Conservation (phyloP, 2,113 vertebrate species). For the Ictalurus furcatus region DNA sequence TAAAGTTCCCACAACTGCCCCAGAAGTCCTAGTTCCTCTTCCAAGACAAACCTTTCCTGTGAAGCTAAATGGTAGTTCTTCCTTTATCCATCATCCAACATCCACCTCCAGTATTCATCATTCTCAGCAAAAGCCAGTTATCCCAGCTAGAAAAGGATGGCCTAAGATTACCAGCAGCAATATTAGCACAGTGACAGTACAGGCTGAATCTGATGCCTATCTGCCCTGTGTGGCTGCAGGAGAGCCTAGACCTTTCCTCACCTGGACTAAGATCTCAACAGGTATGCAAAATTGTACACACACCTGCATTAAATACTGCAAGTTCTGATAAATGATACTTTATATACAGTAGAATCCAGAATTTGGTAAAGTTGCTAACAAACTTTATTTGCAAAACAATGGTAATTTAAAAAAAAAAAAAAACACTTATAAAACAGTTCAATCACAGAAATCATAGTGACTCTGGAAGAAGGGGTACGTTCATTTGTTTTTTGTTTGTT, state of each 20-base stretch:
- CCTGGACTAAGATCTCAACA: slow-evolving; percentile 87
- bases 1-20: slow-evolving; percentile 35
- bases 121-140: slow-evolving; percentile 53
- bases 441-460: background rate
- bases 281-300: slow-evolving; percentile 70
- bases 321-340: background rate
- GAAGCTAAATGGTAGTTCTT: slow-evolving; percentile 34
- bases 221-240: slow-evolving; percentile 83
- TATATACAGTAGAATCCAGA: background rate
- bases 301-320: background rate
- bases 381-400: background rate
- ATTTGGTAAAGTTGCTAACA: background rate
- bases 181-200: slow-evolving; percentile 69
- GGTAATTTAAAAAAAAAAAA: background rate
- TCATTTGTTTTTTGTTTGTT: background rate
- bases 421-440: background rate
- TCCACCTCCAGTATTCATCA: slow-evolving; percentile 16
- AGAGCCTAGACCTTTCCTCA: slow-evolving; percentile 80
- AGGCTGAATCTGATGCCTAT: slow-evolving; percentile 75
- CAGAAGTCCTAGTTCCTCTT: slow-evolving; percentile 25
- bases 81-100: slow-evolving; percentile 50
- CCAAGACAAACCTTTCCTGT: slow-evolving; percentile 37
- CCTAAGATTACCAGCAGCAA: slow-evolving; percentile 73
- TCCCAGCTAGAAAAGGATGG: slow-evolving; percentile 61
- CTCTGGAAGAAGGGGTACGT: too few relatives aligned